Evolutionary conservation across 2,888 invertebrate genomes (phyloP).

Genomic region (Cantharis nigra): DNA sequence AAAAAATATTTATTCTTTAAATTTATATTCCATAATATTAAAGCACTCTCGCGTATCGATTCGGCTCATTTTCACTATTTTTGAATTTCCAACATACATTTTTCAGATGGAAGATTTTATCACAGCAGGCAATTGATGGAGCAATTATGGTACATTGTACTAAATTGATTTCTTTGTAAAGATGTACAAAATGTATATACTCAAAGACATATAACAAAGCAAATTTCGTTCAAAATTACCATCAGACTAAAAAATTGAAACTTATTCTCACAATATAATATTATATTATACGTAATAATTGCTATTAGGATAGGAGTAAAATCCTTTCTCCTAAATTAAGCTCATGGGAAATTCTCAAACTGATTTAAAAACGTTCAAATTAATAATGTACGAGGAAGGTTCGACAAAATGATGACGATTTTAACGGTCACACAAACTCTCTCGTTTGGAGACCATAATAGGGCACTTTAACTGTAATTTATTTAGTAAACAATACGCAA

Average conservation of each 20-base stretch:
- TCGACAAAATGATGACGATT: neutral
- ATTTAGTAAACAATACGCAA: neutral
- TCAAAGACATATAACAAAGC: neutral
- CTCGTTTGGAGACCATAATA: neutral
- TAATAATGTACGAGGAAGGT: neutral
- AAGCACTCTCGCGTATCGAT: neutral
- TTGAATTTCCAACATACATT: neutral
- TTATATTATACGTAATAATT: neutral
- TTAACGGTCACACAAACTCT: neutral
- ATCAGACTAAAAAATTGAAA: neutral
- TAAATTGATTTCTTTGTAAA: neutral
- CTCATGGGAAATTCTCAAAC: neutral
- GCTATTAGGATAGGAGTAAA: neutral
- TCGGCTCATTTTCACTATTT: neutral
- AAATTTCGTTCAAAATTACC: neutral
- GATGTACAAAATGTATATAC: neutral
- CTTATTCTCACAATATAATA: neutral
- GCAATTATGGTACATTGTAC: constrained; percentile 1
- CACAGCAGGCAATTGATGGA: neutral
- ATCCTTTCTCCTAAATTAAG: neutral
- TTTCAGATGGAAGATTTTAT: neutral
- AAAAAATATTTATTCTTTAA: neutral
- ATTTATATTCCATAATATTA: neutral
- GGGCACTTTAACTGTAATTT: neutral
- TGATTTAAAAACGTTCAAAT: neutral